Evolutionary conservation across 2,888 invertebrate species (phyloP).

Genomic region (Sphaeridia pumilis): DNA sequence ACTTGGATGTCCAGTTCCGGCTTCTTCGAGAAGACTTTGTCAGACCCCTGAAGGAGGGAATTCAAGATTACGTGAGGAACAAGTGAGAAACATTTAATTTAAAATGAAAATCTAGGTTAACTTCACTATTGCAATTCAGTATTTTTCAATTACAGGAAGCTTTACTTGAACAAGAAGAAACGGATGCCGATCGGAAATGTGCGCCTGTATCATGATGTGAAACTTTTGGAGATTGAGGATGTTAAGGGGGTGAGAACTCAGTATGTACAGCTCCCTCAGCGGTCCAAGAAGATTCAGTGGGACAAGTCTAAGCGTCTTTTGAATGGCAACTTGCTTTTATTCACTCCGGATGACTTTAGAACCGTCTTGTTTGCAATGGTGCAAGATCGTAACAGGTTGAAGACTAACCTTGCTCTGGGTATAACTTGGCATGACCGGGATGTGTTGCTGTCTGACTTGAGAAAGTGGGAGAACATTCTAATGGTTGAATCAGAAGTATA

Average conservation of each 20-base stretch:
- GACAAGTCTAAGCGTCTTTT: slow-evolving; percentile 50
- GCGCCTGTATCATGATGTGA: slow-evolving; percentile 27
- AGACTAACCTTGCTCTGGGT: slow-evolving; percentile 47
- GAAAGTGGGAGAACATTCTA: slow-evolving; percentile 41
- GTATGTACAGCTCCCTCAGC: slow-evolving; percentile 36
- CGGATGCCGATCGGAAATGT: slow-evolving; percentile 26
- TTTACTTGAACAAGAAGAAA: slow-evolving; percentile 18
- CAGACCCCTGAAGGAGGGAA: slow-evolving; percentile 56
- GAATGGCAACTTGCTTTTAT: slow-evolving; percentile 59
- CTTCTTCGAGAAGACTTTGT: slow-evolving; percentile 69
- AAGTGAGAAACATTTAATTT: slow-evolving; percentile 24
- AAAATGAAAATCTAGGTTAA: not conserved
- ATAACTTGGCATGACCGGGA: slow-evolving; percentile 28
- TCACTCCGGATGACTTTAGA: slow-evolving; percentile 57
- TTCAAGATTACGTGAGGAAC: slow-evolving; percentile 47
- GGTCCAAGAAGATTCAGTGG: slow-evolving; percentile 40
- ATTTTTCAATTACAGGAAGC: slow-evolving; percentile 19
- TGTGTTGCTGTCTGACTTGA: slow-evolving; percentile 17
- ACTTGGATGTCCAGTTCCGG: slow-evolving; percentile 66
- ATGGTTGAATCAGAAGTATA: slow-evolving; percentile 69
- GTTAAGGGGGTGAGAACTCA: slow-evolving; percentile 19
- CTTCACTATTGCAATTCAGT: slow-evolving; percentile 29
- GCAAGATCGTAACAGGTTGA: slow-evolving; percentile 46
- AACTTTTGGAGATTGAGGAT: slow-evolving; percentile 19
- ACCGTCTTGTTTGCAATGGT: slow-evolving; percentile 59